phyloP scores from a whole-genome alignment of 1,140 invertebrate species.

The Marisa cornuarietis region DNA sequence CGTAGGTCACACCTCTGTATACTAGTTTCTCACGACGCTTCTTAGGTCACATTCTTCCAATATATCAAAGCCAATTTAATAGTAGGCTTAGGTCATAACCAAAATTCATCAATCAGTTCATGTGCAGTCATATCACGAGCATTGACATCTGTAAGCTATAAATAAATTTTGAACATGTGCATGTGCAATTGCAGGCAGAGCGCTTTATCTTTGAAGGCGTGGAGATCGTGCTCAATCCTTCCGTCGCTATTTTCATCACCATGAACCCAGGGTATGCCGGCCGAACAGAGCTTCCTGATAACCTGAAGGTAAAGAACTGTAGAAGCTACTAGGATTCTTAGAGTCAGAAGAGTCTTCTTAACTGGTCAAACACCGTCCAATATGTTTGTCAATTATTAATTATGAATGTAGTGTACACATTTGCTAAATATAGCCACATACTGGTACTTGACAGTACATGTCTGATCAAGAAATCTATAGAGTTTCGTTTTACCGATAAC shows the following conservation, averaged over 20 bases:
- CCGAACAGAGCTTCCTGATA: conserved; percentile 67
- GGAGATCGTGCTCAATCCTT: conserved; percentile 62
- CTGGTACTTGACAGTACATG: too few relatives aligned
- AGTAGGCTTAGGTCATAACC: neutral
- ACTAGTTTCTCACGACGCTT: neutral
- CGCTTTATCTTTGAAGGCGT: conserved; percentile 67
- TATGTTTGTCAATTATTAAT: neutral
- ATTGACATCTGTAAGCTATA: too few relatives aligned
- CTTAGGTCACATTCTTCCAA: too few relatives aligned
- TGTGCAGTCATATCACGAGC: neutral
- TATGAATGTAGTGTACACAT: neutral
- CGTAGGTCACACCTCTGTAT: conserved; percentile 17
- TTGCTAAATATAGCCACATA: too few relatives aligned
- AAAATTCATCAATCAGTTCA: neutral
- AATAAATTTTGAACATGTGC: too few relatives aligned
- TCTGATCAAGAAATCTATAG: too few relatives aligned
- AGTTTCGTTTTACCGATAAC: too few relatives aligned
- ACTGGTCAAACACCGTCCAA: too few relatives aligned
- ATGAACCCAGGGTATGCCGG: conserved; percentile 77
- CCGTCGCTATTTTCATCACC: conserved; percentile 67
- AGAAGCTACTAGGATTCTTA: neutral
- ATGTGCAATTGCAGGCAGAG: conserved; percentile 55
- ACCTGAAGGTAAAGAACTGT: conserved; percentile 59
- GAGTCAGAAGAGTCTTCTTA: conserved; percentile 71
- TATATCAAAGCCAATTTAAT: neutral